Evolutionary conservation across 1,140 invertebrate genomes (phyloP).

Genomic region (Lysiphlebus fabarum): DNA sequence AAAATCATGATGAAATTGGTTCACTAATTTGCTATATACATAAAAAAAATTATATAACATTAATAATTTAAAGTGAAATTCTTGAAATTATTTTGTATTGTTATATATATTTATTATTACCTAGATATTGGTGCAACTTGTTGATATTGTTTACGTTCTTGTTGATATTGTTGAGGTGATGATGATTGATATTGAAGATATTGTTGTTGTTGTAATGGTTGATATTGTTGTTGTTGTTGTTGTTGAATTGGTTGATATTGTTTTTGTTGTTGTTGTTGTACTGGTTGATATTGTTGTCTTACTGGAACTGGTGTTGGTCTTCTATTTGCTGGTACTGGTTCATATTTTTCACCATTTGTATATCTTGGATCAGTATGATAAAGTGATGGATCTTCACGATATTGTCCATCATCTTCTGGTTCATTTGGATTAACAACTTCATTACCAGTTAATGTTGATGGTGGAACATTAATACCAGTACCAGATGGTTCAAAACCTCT

Average conservation of each 20-base stretch:
- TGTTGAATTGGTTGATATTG: no score
- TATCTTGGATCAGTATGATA: conserved; percentile 72
- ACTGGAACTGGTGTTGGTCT: conserved; percentile 26
- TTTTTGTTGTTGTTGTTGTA: no score
- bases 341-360: conserved; percentile 57
- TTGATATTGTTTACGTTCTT: no score
- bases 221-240: no score
- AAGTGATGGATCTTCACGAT: conserved; percentile 75
- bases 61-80: no score
- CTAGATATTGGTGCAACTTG: no score
- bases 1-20: conserved; percentile 27
- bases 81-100: no score
- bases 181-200: no score
- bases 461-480: conserved; percentile 74
- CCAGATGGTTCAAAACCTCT: conserved; percentile 74
- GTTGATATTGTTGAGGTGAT: no score
- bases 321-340: conserved; percentile 33
- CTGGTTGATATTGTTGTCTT: no score
- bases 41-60: background rate
- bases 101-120: no score
- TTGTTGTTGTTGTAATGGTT: no score
- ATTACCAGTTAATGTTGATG: conserved; percentile 62
- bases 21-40: conserved; percentile 25
- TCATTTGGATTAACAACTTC: conserved; percentile 54
- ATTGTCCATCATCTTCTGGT: conserved; percentile 77